Evolutionary conservation across 1,140 invertebrate genomes (phyloP).

Genomic region (Drosophila pruinosa): DNA sequence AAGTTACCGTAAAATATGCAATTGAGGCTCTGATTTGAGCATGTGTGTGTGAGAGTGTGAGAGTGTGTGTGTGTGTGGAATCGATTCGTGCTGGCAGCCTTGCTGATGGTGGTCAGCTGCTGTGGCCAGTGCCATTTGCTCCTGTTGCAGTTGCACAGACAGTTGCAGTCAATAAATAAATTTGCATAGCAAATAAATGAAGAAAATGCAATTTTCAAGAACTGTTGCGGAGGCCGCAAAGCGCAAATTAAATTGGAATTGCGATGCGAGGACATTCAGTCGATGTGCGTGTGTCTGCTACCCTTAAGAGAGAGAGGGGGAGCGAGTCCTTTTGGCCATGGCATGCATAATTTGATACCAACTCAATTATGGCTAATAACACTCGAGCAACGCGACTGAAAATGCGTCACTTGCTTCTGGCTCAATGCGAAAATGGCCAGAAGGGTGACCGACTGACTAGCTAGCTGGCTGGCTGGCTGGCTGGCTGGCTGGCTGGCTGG

Average conservation of each 20-base stretch:
- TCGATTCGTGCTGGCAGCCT: conserved; percentile 28
- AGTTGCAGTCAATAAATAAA: conserved; percentile 74
- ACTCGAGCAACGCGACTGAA: conserved; percentile 24
- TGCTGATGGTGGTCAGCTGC: conserved; percentile 6
- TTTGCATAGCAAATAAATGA: conserved; percentile 79
- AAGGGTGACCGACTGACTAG: neutral
- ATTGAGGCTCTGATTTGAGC: neutral
- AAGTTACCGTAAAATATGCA: neutral
- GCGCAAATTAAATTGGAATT: conserved; percentile 18
- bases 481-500: neutral
- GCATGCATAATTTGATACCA: conserved; percentile 46
- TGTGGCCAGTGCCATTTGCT: neutral
- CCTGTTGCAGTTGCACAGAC: neutral
- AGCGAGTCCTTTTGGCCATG: conserved; percentile 6
- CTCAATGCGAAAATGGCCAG: neutral
- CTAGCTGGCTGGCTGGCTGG: neutral
- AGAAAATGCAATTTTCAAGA: conserved; percentile 80
- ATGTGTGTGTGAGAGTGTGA: neutral
- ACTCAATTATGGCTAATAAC: conserved; percentile 53
- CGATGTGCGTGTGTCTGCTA: neutral
- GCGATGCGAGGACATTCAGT: neutral
- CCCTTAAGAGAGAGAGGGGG: neutral
- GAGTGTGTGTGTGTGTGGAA: conserved; percentile 1
- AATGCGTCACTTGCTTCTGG: conserved; percentile 7
- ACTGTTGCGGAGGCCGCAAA: conserved; percentile 47